phyloP scores from a whole-genome alignment of 2,888 invertebrate genomes.

The Antitype chi region DNA sequence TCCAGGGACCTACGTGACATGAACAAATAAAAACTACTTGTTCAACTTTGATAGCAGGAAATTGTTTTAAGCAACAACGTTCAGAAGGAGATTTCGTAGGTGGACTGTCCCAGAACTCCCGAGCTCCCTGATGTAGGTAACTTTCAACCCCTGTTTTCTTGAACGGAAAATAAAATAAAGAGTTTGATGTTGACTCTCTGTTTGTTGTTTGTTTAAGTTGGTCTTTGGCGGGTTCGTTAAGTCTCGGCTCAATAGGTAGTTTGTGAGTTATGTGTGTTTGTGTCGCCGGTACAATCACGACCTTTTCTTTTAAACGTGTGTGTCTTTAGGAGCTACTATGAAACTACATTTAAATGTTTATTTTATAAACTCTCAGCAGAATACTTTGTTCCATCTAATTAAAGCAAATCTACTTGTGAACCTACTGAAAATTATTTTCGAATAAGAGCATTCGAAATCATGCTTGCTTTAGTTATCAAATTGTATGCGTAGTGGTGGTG shows the following conservation, averaged over 20 bases:
- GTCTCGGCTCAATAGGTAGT: slow-evolving; percentile 57
- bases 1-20: slow-evolving; percentile 82
- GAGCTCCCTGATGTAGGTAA: slow-evolving; percentile 65
- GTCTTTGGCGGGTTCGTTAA: slow-evolving; percentile 61
- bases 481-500: not conserved
- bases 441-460: not conserved
- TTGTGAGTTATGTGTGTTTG: slow-evolving; percentile 50
- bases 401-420: not conserved
- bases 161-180: slow-evolving; percentile 69
- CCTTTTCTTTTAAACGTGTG: slow-evolving; percentile 7
- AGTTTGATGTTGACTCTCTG: slow-evolving; percentile 64
- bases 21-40: slow-evolving; percentile 84
- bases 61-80: slow-evolving; percentile 84
- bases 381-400: not conserved
- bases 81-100: slow-evolving; percentile 80
- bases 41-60: slow-evolving; percentile 84
- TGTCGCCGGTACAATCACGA: slow-evolving; percentile 19
- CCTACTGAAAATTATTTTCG: not conserved
- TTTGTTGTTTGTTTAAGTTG: slow-evolving; percentile 62
- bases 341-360: not conserved
- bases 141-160: slow-evolving; percentile 66
- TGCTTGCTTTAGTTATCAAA: not conserved
- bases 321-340: slow-evolving; percentile 2
- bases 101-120: slow-evolving; percentile 72
- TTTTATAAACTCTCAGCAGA: not conserved